Conservation (phyloP, 2,113 vertebrate genomes). For the Chionis minor region DNA sequence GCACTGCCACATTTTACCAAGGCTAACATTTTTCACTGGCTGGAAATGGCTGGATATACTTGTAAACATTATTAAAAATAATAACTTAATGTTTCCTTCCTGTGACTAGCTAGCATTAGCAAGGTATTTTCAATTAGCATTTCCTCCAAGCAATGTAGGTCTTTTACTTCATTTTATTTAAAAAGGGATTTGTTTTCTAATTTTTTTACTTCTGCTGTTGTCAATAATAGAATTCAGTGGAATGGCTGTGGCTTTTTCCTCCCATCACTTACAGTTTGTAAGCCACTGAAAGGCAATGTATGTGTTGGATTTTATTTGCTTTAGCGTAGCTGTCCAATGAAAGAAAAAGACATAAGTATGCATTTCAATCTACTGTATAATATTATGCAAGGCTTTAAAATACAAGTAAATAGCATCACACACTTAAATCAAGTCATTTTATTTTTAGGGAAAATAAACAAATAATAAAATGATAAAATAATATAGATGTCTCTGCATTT, state of each 20-base stretch:
- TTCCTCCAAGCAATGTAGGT: conserved; percentile 79
- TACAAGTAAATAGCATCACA: conserved; percentile 65
- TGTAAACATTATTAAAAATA: conserved; percentile 98
- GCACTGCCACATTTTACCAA: conserved; percentile 87
- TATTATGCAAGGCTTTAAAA: conserved; percentile 67
- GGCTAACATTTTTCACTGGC: conserved; percentile 90
- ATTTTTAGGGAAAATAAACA: conserved; percentile 65
- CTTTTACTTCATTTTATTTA: conserved; percentile 81
- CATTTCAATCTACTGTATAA: conserved; percentile 60
- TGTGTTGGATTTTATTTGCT: conserved; percentile 76
- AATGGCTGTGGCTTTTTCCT: conserved; percentile 60
- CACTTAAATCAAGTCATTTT: conserved; percentile 69
- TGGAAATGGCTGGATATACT: conserved; percentile 89
- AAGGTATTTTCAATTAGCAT: conserved; percentile 89
- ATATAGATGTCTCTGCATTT: conserved; percentile 4
- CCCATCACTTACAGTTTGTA: conserved; percentile 71
- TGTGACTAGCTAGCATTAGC: conserved; percentile 86
- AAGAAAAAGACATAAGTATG: conserved; percentile 72
- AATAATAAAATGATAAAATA: conserved; percentile 66
- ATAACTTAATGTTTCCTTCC: conserved; percentile 93
- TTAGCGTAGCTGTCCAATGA: conserved; percentile 67
- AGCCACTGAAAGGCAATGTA: conserved; percentile 59
- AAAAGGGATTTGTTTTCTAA: conserved; percentile 82
- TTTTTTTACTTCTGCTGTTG: conserved; percentile 75
- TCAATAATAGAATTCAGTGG: conserved; percentile 73